These are phyloP conservation scores for Monopis laevigella DNA, from an alignment of 2,888 invertebrate species.

Conservation along the genomic window DNA sequence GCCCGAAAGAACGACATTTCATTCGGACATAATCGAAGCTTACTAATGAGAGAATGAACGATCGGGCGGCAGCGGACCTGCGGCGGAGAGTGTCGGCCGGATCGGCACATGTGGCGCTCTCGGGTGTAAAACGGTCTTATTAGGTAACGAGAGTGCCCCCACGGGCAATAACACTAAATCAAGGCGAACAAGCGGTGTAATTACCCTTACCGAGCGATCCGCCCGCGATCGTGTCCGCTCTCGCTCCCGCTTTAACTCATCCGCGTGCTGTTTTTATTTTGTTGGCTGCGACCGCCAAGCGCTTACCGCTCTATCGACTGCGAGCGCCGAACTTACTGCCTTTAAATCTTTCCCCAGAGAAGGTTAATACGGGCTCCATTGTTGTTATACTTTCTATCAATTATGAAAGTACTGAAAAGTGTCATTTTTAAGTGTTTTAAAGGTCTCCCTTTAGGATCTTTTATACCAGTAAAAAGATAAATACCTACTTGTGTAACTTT, in stretches of 20 bases:
- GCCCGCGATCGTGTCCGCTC: conserved; percentile 19
- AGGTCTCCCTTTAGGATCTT: no score
- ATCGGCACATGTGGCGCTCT: conserved; percentile 53
- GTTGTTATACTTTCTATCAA: conserved; percentile 52
- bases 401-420: conserved; percentile 29
- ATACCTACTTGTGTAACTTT: conserved; percentile 27
- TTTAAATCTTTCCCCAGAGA: conserved; percentile 58
- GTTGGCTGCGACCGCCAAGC: conserved; percentile 52
- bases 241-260: conserved; percentile 59
- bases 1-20: no score
- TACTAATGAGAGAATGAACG: conserved; percentile 60
- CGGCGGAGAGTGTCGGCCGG: conserved; percentile 27
- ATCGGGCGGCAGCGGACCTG: conserved; percentile 22
- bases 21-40: no score
- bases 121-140: conserved; percentile 65
- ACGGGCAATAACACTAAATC: conserved; percentile 69
- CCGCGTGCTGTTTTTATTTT: conserved; percentile 63
- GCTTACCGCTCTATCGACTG: conserved; percentile 63
- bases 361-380: conserved; percentile 50
- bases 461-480: no score
- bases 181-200: conserved; percentile 69
- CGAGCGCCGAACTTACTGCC: conserved; percentile 55
- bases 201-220: conserved; percentile 58
- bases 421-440: neutral
- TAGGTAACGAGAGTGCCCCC: conserved; percentile 66